A percentile compares a stretch with the other conserved stretches of the same genome.
Evolutionary conservation across 2,797 vertebrate species (phyloP).

Genomic region (Coreius guichenoti): DNA sequence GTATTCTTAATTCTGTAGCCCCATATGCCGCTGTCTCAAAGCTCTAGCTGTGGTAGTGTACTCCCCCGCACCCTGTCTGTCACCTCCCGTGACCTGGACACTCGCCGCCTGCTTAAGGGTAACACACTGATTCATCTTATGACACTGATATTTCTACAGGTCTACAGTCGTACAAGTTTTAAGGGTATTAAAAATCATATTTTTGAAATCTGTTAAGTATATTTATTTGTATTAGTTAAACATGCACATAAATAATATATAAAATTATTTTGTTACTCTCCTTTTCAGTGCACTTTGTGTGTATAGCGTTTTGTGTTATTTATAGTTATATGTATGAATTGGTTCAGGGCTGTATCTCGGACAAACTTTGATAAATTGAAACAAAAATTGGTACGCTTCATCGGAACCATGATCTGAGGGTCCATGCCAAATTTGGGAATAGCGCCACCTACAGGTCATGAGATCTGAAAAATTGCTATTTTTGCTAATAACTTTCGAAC

Average conservation of each 20-base stretch:
- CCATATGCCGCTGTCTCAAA: constrained; percentile 89
- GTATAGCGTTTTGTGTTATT: not conserved
- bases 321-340: not conserved
- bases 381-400: no score
- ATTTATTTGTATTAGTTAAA: not conserved
- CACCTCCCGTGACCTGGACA: constrained; percentile 82
- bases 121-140: constrained; percentile 42
- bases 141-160: not conserved
- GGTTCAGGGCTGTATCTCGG: no score
- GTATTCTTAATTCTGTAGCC: constrained; percentile 70
- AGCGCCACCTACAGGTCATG: no score
- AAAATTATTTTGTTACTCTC: not conserved
- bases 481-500: no score
- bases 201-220: not conserved
- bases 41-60: constrained; percentile 91
- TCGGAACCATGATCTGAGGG: no score
- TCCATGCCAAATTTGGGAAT: no score
- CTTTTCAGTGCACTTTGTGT: not conserved
- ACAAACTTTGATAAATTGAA: no score
- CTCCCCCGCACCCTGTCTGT: constrained; percentile 85
- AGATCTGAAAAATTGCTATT: no score
- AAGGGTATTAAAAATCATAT: not conserved
- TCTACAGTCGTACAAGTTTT: not conserved
- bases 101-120: constrained; percentile 87
- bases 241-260: not conserved